Conservation (phyloP, 1,140 invertebrate genomes). For the Aphidius gifuensis region DNA sequence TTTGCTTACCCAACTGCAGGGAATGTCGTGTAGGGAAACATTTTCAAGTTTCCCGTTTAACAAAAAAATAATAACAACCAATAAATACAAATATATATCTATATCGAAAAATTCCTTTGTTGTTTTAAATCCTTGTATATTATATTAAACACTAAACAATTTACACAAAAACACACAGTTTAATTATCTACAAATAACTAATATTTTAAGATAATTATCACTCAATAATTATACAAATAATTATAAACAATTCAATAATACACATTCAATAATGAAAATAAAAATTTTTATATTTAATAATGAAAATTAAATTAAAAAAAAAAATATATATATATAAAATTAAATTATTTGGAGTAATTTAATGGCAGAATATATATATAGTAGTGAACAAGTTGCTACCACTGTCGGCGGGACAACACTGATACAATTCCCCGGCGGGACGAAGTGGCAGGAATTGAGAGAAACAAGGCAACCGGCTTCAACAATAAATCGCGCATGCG, state of each 20-base stretch:
- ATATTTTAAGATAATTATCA: too few relatives aligned
- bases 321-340: not conserved
- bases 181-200: too few relatives aligned
- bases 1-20: constrained; percentile 52
- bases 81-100: not conserved
- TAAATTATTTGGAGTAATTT: not conserved
- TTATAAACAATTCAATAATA: not conserved
- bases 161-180: too few relatives aligned
- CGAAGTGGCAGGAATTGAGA: not conserved
- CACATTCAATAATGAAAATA: not conserved
- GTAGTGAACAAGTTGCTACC: not conserved
- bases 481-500: constrained; percentile 16
- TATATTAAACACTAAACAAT: too few relatives aligned
- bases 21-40: constrained; percentile 53
- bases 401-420: constrained; percentile 15
- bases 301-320: not conserved
- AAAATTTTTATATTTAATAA: not conserved
- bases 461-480: constrained; percentile 8
- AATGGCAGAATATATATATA: not conserved
- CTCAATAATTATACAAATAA: too few relatives aligned
- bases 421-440: not conserved
- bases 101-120: not conserved
- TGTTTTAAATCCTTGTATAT: too few relatives aligned
- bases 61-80: not conserved
- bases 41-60: constrained; percentile 25